Percentiles rank a stretch among this genome's conserved stretches.
These are phyloP conservation scores for Pseudococcus jackbeardsleyi DNA, from an alignment of 2,888 invertebrate species.

Conservation along the genomic window DNA sequence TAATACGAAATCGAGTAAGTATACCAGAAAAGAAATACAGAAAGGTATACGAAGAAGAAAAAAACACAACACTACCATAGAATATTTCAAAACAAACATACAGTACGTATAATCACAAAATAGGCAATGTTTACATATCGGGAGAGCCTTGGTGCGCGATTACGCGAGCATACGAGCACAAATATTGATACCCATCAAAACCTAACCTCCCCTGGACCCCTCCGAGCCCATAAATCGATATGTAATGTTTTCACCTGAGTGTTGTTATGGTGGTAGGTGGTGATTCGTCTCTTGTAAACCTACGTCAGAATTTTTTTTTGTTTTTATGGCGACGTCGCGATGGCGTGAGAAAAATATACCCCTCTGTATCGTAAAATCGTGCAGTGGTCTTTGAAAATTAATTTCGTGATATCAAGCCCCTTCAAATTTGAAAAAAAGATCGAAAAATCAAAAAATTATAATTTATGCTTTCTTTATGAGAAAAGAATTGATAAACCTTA, in stretches of 20 bases:
- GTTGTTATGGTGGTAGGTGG: neutral
- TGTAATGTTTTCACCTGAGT: neutral
- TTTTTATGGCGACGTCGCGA: too few species aligned
- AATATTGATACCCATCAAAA: slow-evolving; percentile 23
- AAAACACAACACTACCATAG: neutral
- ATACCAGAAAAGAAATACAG: neutral
- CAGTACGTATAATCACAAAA: neutral
- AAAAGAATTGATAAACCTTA: too few species aligned
- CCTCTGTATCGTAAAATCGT: neutral
- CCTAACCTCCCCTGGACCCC: neutral
- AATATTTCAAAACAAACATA: slow-evolving; percentile 5
- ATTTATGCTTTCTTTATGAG: too few species aligned
- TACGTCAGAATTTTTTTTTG: neutral
- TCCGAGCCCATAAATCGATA: neutral
- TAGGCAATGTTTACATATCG: slow-evolving; percentile 19
- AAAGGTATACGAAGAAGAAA: neutral
- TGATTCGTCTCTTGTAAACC: slow-evolving; percentile 4
- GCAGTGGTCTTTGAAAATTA: too few species aligned
- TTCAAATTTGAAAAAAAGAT: too few species aligned
- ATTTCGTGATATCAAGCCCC: too few species aligned
- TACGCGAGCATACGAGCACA: slow-evolving; percentile 13
- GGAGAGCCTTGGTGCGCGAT: slow-evolving; percentile 10
- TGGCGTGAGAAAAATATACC: neutral
- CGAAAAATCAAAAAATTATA: too few species aligned
- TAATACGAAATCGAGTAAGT: neutral